phyloP scores from a whole-genome alignment of 1,140 invertebrate genomes.

The Telenomus remus region DNA sequence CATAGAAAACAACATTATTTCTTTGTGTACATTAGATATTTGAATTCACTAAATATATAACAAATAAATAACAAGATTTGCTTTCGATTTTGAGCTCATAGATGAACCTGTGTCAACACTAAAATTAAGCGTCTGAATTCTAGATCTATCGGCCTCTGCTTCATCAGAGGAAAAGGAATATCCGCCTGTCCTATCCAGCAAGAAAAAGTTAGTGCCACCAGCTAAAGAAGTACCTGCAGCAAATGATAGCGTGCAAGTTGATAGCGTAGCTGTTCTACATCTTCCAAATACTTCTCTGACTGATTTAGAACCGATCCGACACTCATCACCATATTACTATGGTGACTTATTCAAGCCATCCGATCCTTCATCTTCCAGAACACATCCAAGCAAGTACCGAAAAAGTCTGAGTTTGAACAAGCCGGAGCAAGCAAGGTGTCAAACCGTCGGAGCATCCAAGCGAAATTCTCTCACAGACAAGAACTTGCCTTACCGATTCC shows the following conservation, averaged over 20 bases:
- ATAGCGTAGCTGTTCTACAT: conserved; percentile 69
- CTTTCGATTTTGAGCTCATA: too few relatives aligned
- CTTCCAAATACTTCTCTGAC: conserved; percentile 70
- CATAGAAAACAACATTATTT: too few relatives aligned
- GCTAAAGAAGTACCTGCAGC: conserved; percentile 30
- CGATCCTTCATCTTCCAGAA: conserved; percentile 61
- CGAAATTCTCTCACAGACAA: conserved; percentile 81
- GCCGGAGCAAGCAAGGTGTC: conserved; percentile 75
- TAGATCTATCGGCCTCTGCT: conserved; percentile 69
- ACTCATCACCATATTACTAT: conserved; percentile 87
- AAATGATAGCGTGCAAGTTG: conserved; percentile 59
- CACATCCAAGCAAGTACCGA: conserved; percentile 71
- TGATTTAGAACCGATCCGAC: conserved; percentile 75
- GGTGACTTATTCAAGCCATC: conserved; percentile 82
- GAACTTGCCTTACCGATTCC: conserved; percentile 71
- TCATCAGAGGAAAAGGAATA: conserved; percentile 69
- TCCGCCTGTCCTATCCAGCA: conserved; percentile 50
- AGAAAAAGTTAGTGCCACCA: conserved; percentile 58
- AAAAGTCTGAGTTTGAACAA: conserved; percentile 83
- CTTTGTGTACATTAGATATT: too few relatives aligned
- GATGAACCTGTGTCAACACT: too few relatives aligned
- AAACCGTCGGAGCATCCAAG: conserved; percentile 76
- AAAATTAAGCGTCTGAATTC: too few relatives aligned
- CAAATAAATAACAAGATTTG: too few relatives aligned
- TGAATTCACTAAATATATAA: too few relatives aligned